Conservation (phyloP, 2,113 vertebrate species). For the Taurulus bubalis region DNA sequence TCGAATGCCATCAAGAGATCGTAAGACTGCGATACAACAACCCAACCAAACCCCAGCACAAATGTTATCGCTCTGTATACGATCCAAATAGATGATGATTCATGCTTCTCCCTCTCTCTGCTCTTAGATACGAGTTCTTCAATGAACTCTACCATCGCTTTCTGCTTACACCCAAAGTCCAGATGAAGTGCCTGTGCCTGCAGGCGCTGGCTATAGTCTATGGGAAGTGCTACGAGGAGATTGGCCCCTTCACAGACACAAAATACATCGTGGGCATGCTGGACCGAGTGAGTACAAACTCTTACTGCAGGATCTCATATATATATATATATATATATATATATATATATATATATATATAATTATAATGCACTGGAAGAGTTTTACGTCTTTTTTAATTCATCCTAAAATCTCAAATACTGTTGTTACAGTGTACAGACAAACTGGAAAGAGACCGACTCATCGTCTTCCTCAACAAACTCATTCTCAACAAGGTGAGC, state of each 20-base stretch:
- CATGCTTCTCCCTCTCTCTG: not conserved
- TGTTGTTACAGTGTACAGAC: constrained; percentile 90
- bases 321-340: not conserved
- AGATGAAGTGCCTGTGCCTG: constrained; percentile 98
- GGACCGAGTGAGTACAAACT: constrained; percentile 88
- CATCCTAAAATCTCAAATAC: not conserved
- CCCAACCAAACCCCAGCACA: not conserved
- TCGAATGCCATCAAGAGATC: constrained; percentile 96
- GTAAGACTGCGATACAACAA: constrained; percentile 81
- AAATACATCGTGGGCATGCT: constrained; percentile 98
- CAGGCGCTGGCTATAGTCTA: constrained; percentile 98
- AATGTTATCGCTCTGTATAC: not conserved
- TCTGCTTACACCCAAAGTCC: constrained; percentile 96
- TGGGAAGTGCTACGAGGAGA: constrained; percentile 95
- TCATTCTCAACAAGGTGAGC: constrained; percentile 94
- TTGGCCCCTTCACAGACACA: constrained; percentile 95
- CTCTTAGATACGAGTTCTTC: constrained; percentile 95
- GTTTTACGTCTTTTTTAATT: not conserved
- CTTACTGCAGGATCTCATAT: not conserved
- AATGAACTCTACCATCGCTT: constrained; percentile 99
- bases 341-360: too few species aligned
- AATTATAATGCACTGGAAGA: not conserved
- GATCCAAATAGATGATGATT: not conserved
- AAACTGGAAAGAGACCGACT: constrained; percentile 95
- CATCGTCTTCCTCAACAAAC: constrained; percentile 97